Percentiles rank a stretch among this genome's conserved stretches.
These are phyloP conservation scores for Ceratosolen fusciceps DNA, from an alignment of 1,140 invertebrate genomes.

Conservation along the genomic window DNA sequence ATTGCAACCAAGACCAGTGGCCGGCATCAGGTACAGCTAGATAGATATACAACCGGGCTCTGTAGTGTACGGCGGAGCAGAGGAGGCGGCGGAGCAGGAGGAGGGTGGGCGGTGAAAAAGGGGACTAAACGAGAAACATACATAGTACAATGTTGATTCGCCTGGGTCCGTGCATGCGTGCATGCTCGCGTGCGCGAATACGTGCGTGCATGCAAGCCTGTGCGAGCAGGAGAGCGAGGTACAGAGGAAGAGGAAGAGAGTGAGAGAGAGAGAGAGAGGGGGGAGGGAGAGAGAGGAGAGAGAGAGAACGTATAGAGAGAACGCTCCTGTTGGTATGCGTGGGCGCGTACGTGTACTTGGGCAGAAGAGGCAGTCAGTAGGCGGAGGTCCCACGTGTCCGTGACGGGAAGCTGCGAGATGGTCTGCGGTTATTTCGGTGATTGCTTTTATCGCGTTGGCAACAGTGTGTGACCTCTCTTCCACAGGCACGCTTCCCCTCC, in stretches of 20 bases:
- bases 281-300: background rate
- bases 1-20: constrained; percentile 27
- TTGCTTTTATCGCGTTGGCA: constrained; percentile 70
- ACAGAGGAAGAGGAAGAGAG: background rate
- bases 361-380: constrained; percentile 49
- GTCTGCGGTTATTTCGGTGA: constrained; percentile 70
- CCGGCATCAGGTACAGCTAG: constrained; percentile 28
- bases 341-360: background rate
- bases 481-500: constrained; percentile 47
- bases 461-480: constrained; percentile 61
- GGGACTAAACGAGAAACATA: constrained; percentile 34
- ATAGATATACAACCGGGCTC: no score
- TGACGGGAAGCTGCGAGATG: constrained; percentile 61
- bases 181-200: background rate
- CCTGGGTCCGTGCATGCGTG: background rate
- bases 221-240: background rate
- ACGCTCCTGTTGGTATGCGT: no score
- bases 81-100: no score
- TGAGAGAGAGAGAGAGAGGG: background rate
- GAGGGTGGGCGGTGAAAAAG: no score
- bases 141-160: background rate
- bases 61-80: background rate
- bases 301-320: no score
- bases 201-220: background rate
- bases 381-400: constrained; percentile 63